Percentiles rank a stretch among this genome's conserved stretches.
phyloP scores from a whole-genome alignment of 2,113 vertebrate genomes.

The Sylvilagus bachmani region DNA sequence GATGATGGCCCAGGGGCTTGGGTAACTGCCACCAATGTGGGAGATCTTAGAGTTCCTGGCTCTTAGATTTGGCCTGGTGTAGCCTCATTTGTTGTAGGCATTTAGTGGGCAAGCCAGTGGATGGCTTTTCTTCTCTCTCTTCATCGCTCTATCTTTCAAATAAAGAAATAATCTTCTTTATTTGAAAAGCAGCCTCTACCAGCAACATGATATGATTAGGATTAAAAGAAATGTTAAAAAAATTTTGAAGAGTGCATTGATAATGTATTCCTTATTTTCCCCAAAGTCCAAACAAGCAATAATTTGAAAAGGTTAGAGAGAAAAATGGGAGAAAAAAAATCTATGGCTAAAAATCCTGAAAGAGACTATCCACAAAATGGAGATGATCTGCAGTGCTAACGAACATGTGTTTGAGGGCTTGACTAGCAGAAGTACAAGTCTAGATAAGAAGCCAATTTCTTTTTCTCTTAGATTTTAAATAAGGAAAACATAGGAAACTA shows the following conservation, averaged over 20 bases:
- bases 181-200: background rate
- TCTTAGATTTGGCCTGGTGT: no score
- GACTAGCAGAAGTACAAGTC: background rate
- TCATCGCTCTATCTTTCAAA: no score
- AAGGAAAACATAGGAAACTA: constrained; percentile 5
- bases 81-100: no score
- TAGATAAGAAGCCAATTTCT: background rate
- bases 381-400: background rate
- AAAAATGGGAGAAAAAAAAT: background rate
- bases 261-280: background rate
- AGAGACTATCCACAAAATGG: background rate
- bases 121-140: no score
- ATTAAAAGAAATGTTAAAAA: background rate
- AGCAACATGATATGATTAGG: background rate
- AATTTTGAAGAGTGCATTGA: background rate
- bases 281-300: background rate
- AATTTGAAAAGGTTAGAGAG: background rate
- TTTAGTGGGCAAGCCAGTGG: no score
- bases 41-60: no score
- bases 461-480: constrained; percentile 44
- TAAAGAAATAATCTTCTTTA: no score
- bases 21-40: no score
- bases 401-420: background rate
- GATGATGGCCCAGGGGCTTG: no score
- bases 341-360: background rate